Conservation (phyloP, 2,113 vertebrate species). For the Psittacus erithacus region DNA sequence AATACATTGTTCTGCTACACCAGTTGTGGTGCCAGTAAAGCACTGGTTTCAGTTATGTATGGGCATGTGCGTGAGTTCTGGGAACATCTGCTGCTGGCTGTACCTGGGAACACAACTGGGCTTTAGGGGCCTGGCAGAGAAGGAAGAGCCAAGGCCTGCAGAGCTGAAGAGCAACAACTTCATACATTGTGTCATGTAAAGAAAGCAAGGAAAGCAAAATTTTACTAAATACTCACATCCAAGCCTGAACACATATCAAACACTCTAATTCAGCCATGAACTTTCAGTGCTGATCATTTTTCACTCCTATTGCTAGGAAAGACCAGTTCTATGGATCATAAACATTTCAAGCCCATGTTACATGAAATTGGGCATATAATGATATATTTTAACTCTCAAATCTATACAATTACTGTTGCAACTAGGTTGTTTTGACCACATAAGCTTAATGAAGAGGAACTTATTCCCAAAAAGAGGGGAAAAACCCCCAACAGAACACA, state of each 20-base stretch:
- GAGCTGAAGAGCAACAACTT: neutral
- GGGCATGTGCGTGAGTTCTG: accelerated
- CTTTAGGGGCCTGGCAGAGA: neutral
- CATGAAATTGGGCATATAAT: neutral
- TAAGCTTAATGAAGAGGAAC: neutral
- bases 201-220: neutral
- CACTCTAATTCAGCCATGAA: neutral
- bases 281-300: neutral
- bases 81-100: neutral
- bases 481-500: neutral
- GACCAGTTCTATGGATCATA: neutral
- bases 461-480: neutral
- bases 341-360: neutral
- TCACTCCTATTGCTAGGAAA: neutral
- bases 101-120: neutral
- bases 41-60: accelerated
- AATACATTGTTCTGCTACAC: neutral
- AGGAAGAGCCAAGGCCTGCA: neutral
- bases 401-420: neutral
- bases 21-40: neutral
- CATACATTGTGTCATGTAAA: accelerated
- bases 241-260: neutral
- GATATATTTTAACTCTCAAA: neutral
- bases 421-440: neutral
- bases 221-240: neutral